Percentiles rank a stretch among this genome's conserved stretches.
Evolutionary conservation across 2,888 invertebrate species (phyloP).

Genomic region (Polydrusus cervinus): DNA sequence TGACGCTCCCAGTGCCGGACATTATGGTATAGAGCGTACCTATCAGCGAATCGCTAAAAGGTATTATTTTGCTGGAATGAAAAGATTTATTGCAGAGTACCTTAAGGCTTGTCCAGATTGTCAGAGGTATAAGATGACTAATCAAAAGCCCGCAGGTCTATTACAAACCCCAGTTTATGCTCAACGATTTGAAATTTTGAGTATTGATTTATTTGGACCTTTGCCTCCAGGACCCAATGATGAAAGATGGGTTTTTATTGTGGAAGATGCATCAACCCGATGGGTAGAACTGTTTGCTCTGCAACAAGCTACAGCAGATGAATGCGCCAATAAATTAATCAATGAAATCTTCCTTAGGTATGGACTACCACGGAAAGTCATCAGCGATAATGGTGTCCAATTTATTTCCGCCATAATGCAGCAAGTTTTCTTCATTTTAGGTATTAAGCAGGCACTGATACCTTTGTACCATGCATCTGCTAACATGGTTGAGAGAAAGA

Average conservation of each 20-base stretch:
- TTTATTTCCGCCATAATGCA: constrained; percentile 64
- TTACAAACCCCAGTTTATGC: too few species aligned
- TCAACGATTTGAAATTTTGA: constrained; percentile 54
- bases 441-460: constrained; percentile 59
- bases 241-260: too few species aligned
- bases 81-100: too few species aligned
- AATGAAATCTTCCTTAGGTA: constrained; percentile 62
- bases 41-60: too few species aligned
- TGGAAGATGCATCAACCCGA: constrained; percentile 22
- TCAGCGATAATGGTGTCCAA: constrained; percentile 66
- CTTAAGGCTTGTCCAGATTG: too few species aligned
- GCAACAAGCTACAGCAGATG: constrained; percentile 55
- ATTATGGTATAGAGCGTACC: too few species aligned
- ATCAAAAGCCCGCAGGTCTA: too few species aligned
- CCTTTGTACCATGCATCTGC: constrained; percentile 58
- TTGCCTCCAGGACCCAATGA: constrained; percentile 43
- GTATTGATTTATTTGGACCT: constrained; percentile 57
- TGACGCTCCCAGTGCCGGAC: too few species aligned
- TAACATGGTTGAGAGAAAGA: constrained; percentile 58
- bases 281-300: constrained; percentile 46
- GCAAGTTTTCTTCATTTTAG: constrained; percentile 59
- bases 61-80: too few species aligned
- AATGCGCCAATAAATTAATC: constrained; percentile 56
- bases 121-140: too few species aligned
- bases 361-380: constrained; percentile 63